Evolutionary conservation across 2,888 invertebrate genomes (phyloP), one percentile per base, ranked within the genome.

Genomic region (Pyrochroa serraticornis): DNA sequence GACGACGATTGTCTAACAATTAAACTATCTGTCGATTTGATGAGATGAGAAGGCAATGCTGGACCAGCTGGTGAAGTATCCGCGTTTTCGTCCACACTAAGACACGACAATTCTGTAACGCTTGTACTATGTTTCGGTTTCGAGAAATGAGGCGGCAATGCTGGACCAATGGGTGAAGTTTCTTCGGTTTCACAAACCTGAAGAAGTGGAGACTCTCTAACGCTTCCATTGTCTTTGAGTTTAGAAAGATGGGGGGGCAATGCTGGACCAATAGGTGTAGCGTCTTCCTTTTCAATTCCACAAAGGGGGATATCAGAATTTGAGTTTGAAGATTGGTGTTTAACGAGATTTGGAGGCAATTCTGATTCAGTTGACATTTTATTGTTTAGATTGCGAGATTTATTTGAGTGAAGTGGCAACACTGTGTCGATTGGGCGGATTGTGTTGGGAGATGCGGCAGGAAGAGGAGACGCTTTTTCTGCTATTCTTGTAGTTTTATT

Each of bases 21-120:
- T 9, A 33, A 50, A 13, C 41, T 51, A 61, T 32, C 55, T 52
- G 58, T 52, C 22, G 22, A 5, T 5, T 22, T 22, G 22, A 5
- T 46, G 42, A 71, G 60, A 54, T 70, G 69, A 31, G 72, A 69
- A 10, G 75, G 75, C 46, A 76, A 63, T 34, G 62, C 64, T 36
- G 75, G 74, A 7, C 72, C 66, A 55, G 62, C 31, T 14, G 41
- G 36, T 43, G 39, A 32, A n/a, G 33, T 37, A 41, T 51, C 42
- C 14, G 41, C 30, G 5, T 13, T 13, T 32, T 14, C 14, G 41
- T 55, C 43, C 52, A 36, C 12, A 5, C 5, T 9, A 36, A 10
- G 36, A 36, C 2, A 6, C 22, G 22, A 22, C 22, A 5, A 22
- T 37, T 13, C 13, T 37, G 12, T 38, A 14, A 38, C 7, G 38